Evolutionary conservation across 2,888 invertebrate species (phyloP), one percentile per base, ranked within the genome.

Genomic region (Fragum fragum): DNA sequence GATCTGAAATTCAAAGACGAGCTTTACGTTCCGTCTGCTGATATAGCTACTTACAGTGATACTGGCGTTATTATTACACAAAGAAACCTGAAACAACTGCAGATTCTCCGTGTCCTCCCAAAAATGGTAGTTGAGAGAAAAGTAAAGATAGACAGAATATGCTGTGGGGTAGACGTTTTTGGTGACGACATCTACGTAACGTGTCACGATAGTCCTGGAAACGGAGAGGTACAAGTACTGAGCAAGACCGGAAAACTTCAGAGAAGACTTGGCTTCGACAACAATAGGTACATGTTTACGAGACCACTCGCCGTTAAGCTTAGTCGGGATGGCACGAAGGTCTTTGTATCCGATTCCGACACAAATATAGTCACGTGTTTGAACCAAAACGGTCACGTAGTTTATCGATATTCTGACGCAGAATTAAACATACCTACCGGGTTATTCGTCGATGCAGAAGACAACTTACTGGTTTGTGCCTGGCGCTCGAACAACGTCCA

Each of bases 401-500:
- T 55, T 14, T 75, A 55, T 23, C 7, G 52, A 23, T 75, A 75
- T n/a, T 26, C n/a, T 1, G 68, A 66, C 52, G 18, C 23, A 1
- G 68, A 53, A 1, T 21, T 75, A 9, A 66, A 26, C n/a, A 11
- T 5, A 21, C 74, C 68, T 16, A 55, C 23, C n/a, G 74, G 74
- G 0, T 23, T 75, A 21, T 68, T 21, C 32, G 32, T 52, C 14
- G 74, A 68, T 36, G 68, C 32, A 3, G 53, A 18, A 18, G 68
- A 68, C 18, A 68, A 68, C 66, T 9, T 75, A 1, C 26, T 68
- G 1, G 57, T 68, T 5, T 75, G 74, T 39, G 55, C 59, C 26
- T 36, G 71, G 57, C 16, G 26, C 3, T 55, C 74, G 2, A 42
- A 75, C 26, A 75, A 52, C 18, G 57, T 75, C 2, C 74, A 75